phyloP scores from a whole-genome alignment of 2,113 vertebrate genomes.

The Zosterops borbonicus region DNA sequence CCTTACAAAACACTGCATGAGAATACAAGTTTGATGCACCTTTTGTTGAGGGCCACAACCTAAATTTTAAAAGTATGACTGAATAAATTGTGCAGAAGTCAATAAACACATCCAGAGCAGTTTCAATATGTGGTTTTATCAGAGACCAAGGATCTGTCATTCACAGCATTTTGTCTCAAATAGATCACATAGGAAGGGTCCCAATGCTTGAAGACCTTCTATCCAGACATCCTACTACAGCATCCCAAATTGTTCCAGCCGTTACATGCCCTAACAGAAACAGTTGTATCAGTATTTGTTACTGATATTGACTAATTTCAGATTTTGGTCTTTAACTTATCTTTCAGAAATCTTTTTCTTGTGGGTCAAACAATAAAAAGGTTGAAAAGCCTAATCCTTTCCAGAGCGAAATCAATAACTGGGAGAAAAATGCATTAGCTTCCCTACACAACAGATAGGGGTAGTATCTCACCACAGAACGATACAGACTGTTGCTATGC shows the following conservation, averaged over 20 bases:
- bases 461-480: neutral
- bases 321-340: neutral
- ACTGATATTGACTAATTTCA: neutral
- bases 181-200: neutral
- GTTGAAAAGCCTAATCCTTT: neutral
- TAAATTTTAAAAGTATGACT: neutral
- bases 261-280: neutral
- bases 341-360: neutral
- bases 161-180: neutral
- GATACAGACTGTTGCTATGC: fast-evolving
- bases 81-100: neutral
- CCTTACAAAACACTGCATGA: neutral
- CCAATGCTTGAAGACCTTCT: neutral
- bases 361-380: neutral
- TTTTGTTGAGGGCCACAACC: neutral
- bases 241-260: neutral
- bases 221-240: neutral
- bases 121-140: neutral
- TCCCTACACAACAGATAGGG: neutral
- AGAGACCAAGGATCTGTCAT: neutral
- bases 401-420: neutral
- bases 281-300: neutral
- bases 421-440: neutral
- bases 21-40: neutral
- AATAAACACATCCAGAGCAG: neutral